A percentile compares a stretch with the other conserved stretches of the same genome.
Evolutionary conservation across 2,888 invertebrate species (phyloP).

Genomic region (Acanthosepion lycidas): DNA sequence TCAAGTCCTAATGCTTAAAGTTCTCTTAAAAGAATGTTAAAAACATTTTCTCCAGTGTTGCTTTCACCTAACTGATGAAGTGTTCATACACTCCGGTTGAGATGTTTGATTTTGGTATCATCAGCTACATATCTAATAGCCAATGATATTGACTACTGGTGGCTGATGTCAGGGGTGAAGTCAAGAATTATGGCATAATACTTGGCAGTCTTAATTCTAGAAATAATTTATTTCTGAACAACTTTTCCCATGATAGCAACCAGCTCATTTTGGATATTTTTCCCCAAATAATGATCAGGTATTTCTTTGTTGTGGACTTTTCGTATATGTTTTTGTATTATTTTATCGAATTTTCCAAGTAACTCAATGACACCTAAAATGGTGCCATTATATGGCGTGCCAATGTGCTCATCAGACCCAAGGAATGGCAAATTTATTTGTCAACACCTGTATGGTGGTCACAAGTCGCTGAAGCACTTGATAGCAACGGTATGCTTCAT

Average conservation of each 20-base stretch:
- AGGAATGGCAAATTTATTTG: too few relatives aligned
- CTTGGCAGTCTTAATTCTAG: neutral
- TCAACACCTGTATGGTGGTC: too few relatives aligned
- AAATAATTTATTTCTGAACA: neutral
- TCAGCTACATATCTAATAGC: neutral
- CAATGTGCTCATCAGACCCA: too few relatives aligned
- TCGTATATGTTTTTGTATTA: too few relatives aligned
- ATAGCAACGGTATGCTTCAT: too few relatives aligned
- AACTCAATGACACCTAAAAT: neutral
- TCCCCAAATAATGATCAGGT: too few relatives aligned
- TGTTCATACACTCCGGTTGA: neutral
- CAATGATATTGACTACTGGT: neutral
- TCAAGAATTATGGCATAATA: neutral
- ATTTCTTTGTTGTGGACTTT: too few relatives aligned
- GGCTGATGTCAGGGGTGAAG: neutral
- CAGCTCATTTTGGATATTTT: too few relatives aligned
- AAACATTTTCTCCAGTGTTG: neutral
- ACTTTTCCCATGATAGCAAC: neutral
- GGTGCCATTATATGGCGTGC: neutral
- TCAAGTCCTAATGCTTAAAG: neutral
- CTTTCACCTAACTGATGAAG: neutral
- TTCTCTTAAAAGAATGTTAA: neutral
- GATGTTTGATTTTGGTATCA: neutral
- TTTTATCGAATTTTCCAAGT: too few relatives aligned
- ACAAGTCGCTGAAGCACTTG: too few relatives aligned